Evolutionary conservation across 2,113 vertebrate species (phyloP), one percentile per base, ranked within the genome.

Genomic region (Stigmatopora nigra): DNA sequence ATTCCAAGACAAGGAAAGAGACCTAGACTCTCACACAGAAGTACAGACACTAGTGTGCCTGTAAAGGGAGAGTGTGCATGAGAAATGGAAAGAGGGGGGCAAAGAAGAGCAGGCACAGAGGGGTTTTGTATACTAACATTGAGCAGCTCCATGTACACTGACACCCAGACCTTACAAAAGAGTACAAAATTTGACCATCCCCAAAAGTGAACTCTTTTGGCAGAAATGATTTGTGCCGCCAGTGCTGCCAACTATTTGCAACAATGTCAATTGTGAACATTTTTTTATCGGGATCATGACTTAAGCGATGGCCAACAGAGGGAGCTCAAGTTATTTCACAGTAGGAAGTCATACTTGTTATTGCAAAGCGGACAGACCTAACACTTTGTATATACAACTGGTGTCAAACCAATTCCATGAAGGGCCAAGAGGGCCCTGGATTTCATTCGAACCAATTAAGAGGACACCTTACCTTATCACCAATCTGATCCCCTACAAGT

Each of bases 301-400:
- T 64, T 14, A 41, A 10, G 1, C 0, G 0, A 11, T 12, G 20
- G 20, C 86, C 91, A 80, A 88, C 75, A 90, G 91, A 91, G 88
- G 89, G 85, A 80, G 84, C 86, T 82, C 78, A 82, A 70, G 87
- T 73, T 84, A 65, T 88, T 79, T 74, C 63, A 71, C 66, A 83
- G 61, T 41, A 19, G 6, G n/a, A 7, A 41, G 64, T 45, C 25
- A 9, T 0, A 46, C 36, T 41, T 41, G 17, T 60, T 60, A 31
- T 56, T 6, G 4, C 12, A 41, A 41, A 19, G 38, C 5, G 58
- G 25, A 31, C 25, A 22, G 13, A 22, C 5, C 25, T 31, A 56
- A 20, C 17, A 19, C 14, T 15, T 31, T 31, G 25, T 31, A 31
- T 31, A 31, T 31, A 31, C 25, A 31, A 31, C 25, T 31, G 25